phyloP scores from a whole-genome alignment of 2,888 invertebrate genomes.

The Rhorus exstirpatorius region DNA sequence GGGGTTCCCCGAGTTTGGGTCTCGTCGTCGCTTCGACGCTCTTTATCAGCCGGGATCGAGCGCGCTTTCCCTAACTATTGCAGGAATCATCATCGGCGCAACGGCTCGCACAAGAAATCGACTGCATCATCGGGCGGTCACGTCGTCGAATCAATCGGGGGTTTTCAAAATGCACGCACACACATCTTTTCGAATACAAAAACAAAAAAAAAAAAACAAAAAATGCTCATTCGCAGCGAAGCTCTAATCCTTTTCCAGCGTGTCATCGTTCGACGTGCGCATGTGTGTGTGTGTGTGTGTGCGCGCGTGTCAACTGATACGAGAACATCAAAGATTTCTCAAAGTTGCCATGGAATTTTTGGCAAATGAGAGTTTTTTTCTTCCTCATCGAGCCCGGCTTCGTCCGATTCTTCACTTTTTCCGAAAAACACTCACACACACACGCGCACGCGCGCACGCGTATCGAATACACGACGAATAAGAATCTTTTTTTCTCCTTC shows the following conservation, averaged over 20 bases:
- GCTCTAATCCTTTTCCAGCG: constrained; percentile 41
- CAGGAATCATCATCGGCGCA: constrained; percentile 62
- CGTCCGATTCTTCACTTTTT: too few relatives aligned
- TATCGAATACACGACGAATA: constrained; percentile 26
- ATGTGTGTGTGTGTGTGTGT: constrained; percentile 32
- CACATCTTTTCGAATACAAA: constrained; percentile 47
- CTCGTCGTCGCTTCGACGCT: constrained; percentile 25
- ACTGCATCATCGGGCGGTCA: constrained; percentile 32
- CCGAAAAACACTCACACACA: too few relatives aligned
- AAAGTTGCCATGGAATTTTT: not conserved
- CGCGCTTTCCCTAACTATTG: constrained; percentile 64
- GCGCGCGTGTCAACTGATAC: constrained; percentile 19
- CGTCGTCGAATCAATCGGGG: constrained; percentile 21
- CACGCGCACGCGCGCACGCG: too few relatives aligned
- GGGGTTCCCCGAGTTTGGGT: constrained; percentile 26
- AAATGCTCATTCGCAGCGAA: constrained; percentile 23
- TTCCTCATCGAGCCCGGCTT: constrained; percentile 23
- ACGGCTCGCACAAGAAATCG: constrained; percentile 39
- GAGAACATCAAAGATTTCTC: constrained; percentile 23
- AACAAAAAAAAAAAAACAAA: constrained; percentile 34
- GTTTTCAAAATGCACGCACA: constrained; percentile 24
- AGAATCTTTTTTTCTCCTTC: constrained; percentile 15
- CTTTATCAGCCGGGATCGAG: constrained; percentile 51
- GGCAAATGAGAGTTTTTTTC: not conserved
- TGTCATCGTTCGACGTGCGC: constrained; percentile 42